Evolutionary conservation across 2,888 invertebrate species (phyloP).

Genomic region (Oxytorus armatus): DNA sequence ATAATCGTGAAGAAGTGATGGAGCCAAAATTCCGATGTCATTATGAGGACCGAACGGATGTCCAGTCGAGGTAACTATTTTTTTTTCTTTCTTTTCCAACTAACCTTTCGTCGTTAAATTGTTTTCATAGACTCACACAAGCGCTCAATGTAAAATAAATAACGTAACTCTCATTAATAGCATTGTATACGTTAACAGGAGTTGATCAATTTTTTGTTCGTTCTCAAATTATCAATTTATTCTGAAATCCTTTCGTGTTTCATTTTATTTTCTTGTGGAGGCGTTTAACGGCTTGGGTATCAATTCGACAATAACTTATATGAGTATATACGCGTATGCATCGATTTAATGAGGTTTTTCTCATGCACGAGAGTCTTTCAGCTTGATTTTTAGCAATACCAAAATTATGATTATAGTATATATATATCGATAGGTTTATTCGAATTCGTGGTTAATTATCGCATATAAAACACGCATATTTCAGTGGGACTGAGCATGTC

Average conservation of each 20-base stretch:
- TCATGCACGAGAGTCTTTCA: neutral
- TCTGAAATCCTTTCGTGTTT: slow-evolving; percentile 22
- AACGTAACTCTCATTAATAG: slow-evolving; percentile 1
- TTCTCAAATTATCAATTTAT: slow-evolving; percentile 1
- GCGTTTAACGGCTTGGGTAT: slow-evolving; percentile 47
- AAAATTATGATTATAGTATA: neutral
- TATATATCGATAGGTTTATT: no score
- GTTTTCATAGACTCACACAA: neutral
- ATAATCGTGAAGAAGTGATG: slow-evolving; percentile 57
- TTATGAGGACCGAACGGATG: slow-evolving; percentile 48
- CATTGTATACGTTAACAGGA: neutral
- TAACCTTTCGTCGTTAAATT: neutral
- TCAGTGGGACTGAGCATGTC: neutral
- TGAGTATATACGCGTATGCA: slow-evolving; percentile 44
- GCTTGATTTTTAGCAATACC: neutral
- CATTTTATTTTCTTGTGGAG: slow-evolving; percentile 51
- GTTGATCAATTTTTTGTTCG: neutral
- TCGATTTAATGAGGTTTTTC: neutral
- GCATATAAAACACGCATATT: no score
- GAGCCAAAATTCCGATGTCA: slow-evolving; percentile 64
- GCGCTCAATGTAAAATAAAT: neutral
- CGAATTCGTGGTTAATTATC: no score
- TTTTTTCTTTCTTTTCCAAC: slow-evolving; percentile 9
- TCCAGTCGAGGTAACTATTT: slow-evolving; percentile 30
- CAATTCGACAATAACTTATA: slow-evolving; percentile 30